Conservation (phyloP, 2,888 invertebrate genomes). For the Conistra vaccinii region DNA sequence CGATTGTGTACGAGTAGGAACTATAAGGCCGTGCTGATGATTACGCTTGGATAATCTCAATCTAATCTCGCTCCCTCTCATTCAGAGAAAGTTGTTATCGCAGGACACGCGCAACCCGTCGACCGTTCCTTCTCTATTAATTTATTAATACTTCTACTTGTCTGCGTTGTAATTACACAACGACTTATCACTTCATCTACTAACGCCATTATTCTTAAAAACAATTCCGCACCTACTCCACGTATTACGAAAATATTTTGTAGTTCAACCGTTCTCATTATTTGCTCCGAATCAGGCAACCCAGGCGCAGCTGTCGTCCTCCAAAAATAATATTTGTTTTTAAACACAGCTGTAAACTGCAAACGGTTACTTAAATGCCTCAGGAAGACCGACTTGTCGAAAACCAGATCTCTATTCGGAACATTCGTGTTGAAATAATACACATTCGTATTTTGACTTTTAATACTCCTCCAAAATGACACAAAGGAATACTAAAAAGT, state of each 20-base stretch:
- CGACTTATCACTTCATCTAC: slow-evolving; percentile 52
- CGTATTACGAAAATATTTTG: slow-evolving; percentile 42
- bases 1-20: slow-evolving; percentile 81
- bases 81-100: slow-evolving; percentile 83
- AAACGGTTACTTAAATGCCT: slow-evolving; percentile 44
- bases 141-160: slow-evolving; percentile 60
- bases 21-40: slow-evolving; percentile 81
- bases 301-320: slow-evolving; percentile 51
- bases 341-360: slow-evolving; percentile 56
- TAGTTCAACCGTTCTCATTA: slow-evolving; percentile 56
- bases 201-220: slow-evolving; percentile 26
- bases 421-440: slow-evolving; percentile 40
- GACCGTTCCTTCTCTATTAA: slow-evolving; percentile 61
- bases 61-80: slow-evolving; percentile 80
- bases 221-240: slow-evolving; percentile 22
- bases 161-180: slow-evolving; percentile 68
- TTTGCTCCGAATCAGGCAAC: slow-evolving; percentile 48
- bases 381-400: slow-evolving; percentile 43
- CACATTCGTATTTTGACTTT: slow-evolving; percentile 25
- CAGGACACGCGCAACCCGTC: slow-evolving; percentile 63
- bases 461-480: slow-evolving; percentile 8
- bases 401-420: slow-evolving; percentile 50
- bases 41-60: slow-evolving; percentile 84
- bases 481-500: slow-evolving; percentile 48
- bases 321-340: slow-evolving; percentile 60